Conservation (phyloP, 1,140 invertebrate species). For the Laupala kohalensis region DNA sequence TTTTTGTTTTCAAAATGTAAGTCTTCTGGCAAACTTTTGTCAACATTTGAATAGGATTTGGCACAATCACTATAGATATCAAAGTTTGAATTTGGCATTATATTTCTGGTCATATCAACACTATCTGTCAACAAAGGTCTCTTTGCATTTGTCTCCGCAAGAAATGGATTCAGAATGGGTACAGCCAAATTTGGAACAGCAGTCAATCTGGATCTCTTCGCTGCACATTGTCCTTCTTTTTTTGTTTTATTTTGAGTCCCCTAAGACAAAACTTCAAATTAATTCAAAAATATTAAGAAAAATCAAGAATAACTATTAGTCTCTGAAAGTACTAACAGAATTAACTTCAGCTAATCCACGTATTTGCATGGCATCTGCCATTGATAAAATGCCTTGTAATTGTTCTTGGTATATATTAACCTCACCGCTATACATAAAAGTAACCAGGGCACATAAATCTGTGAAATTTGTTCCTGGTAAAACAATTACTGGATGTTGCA, state of each 20-base stretch:
- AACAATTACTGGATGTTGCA: slow-evolving; percentile 70
- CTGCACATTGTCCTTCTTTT: neutral
- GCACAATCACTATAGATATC: slow-evolving; percentile 3
- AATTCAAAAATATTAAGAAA: neutral
- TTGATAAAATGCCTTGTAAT: slow-evolving; percentile 62
- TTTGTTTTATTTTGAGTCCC: neutral
- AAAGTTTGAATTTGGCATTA: neutral
- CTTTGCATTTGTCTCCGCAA: neutral
- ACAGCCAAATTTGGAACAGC: neutral
- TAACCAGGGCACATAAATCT: slow-evolving; percentile 67
- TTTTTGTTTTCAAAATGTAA: slow-evolving; percentile 2
- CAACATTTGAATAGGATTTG: neutral
- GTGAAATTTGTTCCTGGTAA: slow-evolving; percentile 65
- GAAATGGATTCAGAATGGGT: neutral
- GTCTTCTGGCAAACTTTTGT: neutral
- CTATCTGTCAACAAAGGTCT: slow-evolving; percentile 5
- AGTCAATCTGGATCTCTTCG: slow-evolving; percentile 3
- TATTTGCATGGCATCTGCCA: slow-evolving; percentile 73
- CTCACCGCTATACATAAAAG: slow-evolving; percentile 86
- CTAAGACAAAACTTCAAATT: neutral
- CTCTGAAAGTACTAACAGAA: slow-evolving; percentile 34
- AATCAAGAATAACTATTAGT: neutral
- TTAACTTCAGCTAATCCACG: slow-evolving; percentile 73
- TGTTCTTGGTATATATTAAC: slow-evolving; percentile 75
- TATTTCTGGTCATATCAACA: slow-evolving; percentile 6